Evolutionary conservation across 2,113 vertebrate species (phyloP).

Genomic region (Dicerorhinus sumatrensis): DNA sequence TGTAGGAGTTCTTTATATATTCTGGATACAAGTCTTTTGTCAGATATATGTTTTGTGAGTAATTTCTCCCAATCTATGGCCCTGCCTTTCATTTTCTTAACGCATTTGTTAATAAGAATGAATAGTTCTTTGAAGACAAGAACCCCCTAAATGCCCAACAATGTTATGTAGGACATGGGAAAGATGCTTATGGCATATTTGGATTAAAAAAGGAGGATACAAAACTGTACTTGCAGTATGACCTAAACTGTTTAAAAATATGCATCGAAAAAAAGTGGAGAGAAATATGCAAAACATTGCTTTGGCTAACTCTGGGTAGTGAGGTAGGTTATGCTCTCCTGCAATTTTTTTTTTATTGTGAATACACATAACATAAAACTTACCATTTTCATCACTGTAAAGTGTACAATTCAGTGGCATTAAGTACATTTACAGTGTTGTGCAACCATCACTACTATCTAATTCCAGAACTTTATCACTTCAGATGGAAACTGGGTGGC

Average conservation of each 20-base stretch:
- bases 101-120: not conserved
- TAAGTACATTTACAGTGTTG: not conserved
- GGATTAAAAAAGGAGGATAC: not conserved
- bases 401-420: not conserved
- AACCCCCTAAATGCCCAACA: not conserved
- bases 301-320: not conserved
- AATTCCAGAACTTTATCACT: not conserved
- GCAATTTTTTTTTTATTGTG: not conserved
- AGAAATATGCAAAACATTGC: not conserved
- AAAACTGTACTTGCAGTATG: not conserved
- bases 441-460: not conserved
- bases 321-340: not conserved
- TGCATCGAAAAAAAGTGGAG: not conserved
- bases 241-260: not conserved
- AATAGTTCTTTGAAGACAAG: conserved; percentile 30
- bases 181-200: not conserved
- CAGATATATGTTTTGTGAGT: not conserved
- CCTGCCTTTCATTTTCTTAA: conserved; percentile 3
- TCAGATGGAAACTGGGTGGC: not conserved
- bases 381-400: not conserved
- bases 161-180: not conserved
- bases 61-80: not conserved
- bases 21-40: not conserved
- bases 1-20: not conserved
- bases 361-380: not conserved